Evolutionary conservation across 2,888 invertebrate species (phyloP), one percentile per base, ranked within the genome.

Genomic region (Drosophila mimica): DNA sequence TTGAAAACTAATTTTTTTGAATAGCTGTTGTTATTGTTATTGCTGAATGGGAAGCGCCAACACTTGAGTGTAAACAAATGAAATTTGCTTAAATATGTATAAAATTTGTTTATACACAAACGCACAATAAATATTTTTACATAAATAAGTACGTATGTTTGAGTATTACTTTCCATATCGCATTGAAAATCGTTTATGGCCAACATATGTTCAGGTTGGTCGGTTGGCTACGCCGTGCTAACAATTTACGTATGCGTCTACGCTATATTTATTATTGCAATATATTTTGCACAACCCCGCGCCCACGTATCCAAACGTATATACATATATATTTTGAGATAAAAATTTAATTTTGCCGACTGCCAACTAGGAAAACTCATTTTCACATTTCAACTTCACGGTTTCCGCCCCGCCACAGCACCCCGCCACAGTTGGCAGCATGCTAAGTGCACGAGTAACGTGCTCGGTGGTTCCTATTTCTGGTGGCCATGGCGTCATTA

Each of bases 21-120:
- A 28, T 30, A 33, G 48, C 62, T 62, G 30, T 56, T 59, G 38
- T 63, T 64, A 34, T 61, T 61, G 2, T 53, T 48, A 34, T 20
- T 49, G 13, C 54, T 66, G 71, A 75, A 73, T 78, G 82, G 81
- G 81, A 81, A 71, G 69, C 83, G 79, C 65, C 69, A 76, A 69
- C 70, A 79, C 69, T 76, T 83, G 77, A 77, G 82, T 78, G 76
- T 85, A 85, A 85, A 88, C 86, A 85, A 84, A 74, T 73, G 40
- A 31, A 54, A 46, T 54, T 43, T 63, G 74, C 53, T 53, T 56
- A 38, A 56, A 28, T 30, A 25, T 61, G 46, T 81, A 17, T 25
- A 71, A 65, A 60, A 70, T 62, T 79, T 84, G 88, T 84, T 79
- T 79, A 79, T 57, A 68, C 30, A 63, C 70, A 58, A 38, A n/a